Conservation (phyloP, 2,113 vertebrate genomes). For the Triplophysa siluroides region DNA sequence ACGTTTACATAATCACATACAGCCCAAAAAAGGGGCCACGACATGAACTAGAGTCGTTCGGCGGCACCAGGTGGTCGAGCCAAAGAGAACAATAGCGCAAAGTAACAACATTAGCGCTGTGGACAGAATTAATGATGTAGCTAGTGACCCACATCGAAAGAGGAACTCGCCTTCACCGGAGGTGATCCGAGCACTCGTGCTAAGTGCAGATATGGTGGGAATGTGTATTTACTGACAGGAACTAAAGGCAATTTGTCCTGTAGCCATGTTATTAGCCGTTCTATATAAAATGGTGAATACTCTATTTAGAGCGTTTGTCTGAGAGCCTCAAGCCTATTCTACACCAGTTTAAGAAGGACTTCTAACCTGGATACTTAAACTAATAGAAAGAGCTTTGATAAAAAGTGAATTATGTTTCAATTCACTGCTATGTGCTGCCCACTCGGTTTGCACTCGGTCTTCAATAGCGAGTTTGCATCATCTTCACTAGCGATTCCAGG, state of each 20-base stretch:
- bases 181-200: constrained; percentile 26
- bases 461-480: neutral
- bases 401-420: constrained; percentile 9
- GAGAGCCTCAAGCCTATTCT: constrained; percentile 6
- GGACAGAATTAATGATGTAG: constrained; percentile 23
- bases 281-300: constrained; percentile 22
- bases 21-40: too few species aligned
- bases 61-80: constrained; percentile 8
- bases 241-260: constrained; percentile 25
- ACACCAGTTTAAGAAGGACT: constrained; percentile 12
- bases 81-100: constrained; percentile 20
- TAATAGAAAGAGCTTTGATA: constrained; percentile 26
- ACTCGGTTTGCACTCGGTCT: neutral
- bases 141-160: constrained; percentile 22
- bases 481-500: neutral
- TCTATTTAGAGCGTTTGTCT: constrained; percentile 6
- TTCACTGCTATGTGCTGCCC: constrained; percentile 1
- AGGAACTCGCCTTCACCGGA: neutral
- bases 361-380: neutral
- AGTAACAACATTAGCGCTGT: constrained; percentile 16
- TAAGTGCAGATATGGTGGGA: constrained; percentile 31
- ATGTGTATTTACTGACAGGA: constrained; percentile 35
- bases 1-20: constrained; percentile 3
- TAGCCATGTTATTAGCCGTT: constrained; percentile 24
- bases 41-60: too few species aligned